Conservation (phyloP, 2,888 invertebrate species). For the Lamellibrachia columna region DNA sequence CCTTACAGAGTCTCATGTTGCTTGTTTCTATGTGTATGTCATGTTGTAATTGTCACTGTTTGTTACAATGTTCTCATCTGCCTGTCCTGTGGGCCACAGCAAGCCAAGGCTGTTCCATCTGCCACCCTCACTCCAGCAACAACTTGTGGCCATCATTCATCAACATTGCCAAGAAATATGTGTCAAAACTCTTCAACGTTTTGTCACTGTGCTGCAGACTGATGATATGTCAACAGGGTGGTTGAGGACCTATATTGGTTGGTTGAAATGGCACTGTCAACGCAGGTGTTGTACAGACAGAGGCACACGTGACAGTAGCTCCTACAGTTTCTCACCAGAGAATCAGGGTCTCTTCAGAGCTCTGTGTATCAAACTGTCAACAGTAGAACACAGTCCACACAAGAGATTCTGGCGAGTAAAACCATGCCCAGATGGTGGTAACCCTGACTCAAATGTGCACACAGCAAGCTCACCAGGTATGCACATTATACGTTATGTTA, state of each 20-base stretch:
- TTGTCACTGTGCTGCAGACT: background rate
- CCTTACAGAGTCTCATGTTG: background rate
- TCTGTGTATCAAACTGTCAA: background rate
- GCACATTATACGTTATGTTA: background rate
- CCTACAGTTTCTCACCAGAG: background rate
- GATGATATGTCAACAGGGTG: background rate
- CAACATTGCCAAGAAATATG: background rate
- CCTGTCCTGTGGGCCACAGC: background rate
- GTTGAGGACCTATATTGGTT: slow-evolving; percentile 5
- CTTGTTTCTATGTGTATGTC: background rate
- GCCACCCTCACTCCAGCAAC: slow-evolving; percentile 4
- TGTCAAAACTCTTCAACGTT: background rate
- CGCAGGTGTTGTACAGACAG: background rate
- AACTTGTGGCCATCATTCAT: background rate
- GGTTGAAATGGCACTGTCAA: slow-evolving; percentile 1
- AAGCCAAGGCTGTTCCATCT: slow-evolving; percentile 12
- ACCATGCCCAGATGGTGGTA: background rate
- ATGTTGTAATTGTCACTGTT: background rate
- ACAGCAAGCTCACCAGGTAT: background rate
- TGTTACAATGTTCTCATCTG: background rate
- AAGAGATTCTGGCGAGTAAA: background rate
- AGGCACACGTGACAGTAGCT: background rate
- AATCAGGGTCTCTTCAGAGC: background rate
- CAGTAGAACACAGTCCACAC: background rate
- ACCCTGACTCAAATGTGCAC: background rate